Conservation (phyloP, 2,113 vertebrate genomes). For the Grus americana region DNA sequence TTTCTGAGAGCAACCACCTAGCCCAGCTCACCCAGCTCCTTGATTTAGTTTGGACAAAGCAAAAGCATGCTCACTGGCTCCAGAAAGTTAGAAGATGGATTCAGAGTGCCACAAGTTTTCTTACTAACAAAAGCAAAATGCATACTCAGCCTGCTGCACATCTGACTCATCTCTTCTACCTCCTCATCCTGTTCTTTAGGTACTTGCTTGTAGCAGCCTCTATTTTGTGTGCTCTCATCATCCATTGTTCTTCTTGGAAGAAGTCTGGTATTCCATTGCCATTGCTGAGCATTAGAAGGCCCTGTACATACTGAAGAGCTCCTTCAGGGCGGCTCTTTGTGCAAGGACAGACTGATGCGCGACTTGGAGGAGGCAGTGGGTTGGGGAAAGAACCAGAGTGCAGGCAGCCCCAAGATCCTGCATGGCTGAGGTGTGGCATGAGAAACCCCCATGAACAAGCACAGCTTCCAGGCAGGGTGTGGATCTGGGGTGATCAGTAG, state of each 20-base stretch:
- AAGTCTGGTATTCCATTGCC: not conserved
- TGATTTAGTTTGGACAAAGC: not conserved
- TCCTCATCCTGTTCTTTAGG: not conserved
- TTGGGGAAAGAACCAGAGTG: not conserved
- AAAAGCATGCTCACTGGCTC: not conserved
- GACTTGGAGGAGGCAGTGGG: not conserved
- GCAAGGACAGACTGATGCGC: not conserved
- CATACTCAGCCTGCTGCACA: not conserved
- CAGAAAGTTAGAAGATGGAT: not conserved
- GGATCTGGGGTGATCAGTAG: not conserved
- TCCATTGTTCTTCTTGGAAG: not conserved
- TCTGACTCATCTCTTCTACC: not conserved
- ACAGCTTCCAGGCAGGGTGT: accelerated
- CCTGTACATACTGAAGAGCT: not conserved
- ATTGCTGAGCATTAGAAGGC: not conserved
- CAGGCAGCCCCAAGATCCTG: not conserved
- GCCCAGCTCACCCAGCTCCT: not conserved
- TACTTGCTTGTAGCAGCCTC: not conserved
- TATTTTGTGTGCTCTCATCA: not conserved
- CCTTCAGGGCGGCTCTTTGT: not conserved
- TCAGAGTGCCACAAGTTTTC: not conserved
- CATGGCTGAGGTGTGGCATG: accelerated
- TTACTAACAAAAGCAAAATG: not conserved
- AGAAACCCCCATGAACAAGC: not conserved
- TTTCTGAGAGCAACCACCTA: not conserved